Conservation (phyloP, 2,113 vertebrate species). For the Calidris pugnax region DNA sequence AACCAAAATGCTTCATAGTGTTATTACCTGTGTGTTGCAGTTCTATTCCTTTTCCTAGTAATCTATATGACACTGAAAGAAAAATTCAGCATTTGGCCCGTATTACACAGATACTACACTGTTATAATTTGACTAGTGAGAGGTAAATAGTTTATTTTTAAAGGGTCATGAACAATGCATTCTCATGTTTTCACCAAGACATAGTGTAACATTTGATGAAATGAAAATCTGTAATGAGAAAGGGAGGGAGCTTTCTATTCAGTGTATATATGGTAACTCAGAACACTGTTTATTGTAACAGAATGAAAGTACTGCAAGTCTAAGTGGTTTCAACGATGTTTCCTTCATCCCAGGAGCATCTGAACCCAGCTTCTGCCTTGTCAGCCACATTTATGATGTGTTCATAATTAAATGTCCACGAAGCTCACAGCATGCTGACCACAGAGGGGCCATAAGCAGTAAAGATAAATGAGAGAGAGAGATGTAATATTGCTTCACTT, state of each 20-base stretch:
- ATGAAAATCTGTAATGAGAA: not conserved
- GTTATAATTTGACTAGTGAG: not conserved
- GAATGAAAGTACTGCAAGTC: constrained; percentile 57
- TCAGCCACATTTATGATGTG: constrained; percentile 86
- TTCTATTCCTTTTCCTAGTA: not conserved
- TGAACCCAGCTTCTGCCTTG: constrained; percentile 78
- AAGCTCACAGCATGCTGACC: constrained; percentile 79
- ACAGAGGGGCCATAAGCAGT: constrained; percentile 85
- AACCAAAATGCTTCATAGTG: not conserved
- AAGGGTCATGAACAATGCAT: not conserved
- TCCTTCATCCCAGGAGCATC: constrained; percentile 73
- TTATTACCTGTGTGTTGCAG: not conserved
- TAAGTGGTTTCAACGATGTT: constrained; percentile 64
- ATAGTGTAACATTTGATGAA: not conserved
- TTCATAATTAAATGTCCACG: constrained; percentile 85
- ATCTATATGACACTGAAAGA: not conserved
- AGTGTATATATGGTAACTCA: not conserved
- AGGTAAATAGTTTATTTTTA: not conserved
- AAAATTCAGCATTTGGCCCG: not conserved
- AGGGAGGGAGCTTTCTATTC: constrained; percentile 1
- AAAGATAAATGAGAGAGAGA: constrained; percentile 88
- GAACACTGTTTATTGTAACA: constrained; percentile 55
- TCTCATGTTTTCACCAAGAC: not conserved
- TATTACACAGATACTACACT: not conserved
- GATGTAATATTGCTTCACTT: constrained; percentile 90